phyloP scores from a whole-genome alignment of 1,140 invertebrate genomes.

The Pissodes strobi region DNA sequence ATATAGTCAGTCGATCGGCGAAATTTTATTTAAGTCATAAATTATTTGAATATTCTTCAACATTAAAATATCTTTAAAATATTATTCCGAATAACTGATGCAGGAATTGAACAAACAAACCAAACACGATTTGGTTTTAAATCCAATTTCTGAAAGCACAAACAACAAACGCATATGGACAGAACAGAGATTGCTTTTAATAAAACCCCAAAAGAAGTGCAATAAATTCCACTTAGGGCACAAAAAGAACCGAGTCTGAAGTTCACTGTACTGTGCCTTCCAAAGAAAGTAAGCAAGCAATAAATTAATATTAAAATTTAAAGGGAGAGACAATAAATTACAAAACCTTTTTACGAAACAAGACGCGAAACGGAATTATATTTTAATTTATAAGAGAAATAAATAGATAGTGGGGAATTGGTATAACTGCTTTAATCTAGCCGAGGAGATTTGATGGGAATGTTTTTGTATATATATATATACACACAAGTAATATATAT shows the following conservation, averaged over 20 bases:
- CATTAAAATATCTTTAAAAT: too few species aligned
- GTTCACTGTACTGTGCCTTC: constrained; percentile 1
- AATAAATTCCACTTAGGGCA: constrained; percentile 3
- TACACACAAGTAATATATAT: too few species aligned
- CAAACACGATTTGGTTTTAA: not conserved
- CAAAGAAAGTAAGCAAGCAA: not conserved
- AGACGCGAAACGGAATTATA: not conserved
- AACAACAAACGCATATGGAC: constrained; percentile 4
- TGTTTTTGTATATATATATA: too few species aligned
- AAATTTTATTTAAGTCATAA: not conserved
- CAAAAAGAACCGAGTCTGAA: not conserved
- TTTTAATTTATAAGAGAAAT: too few species aligned
- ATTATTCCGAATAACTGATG: too few species aligned
- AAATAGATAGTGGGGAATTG: too few species aligned
- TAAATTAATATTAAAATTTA: constrained; percentile 18
- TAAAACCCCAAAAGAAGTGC: constrained; percentile 6
- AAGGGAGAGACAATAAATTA: not conserved
- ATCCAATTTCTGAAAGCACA: not conserved
- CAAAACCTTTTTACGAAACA: not conserved
- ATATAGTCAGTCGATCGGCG: not conserved
- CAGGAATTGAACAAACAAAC: too few species aligned
- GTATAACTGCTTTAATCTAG: too few species aligned
- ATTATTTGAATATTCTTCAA: too few species aligned
- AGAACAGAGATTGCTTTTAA: constrained; percentile 9
- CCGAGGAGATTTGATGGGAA: too few species aligned